Conservation (phyloP, 23 tunicate genomes). For the Halocynthia aurantium region DNA sequence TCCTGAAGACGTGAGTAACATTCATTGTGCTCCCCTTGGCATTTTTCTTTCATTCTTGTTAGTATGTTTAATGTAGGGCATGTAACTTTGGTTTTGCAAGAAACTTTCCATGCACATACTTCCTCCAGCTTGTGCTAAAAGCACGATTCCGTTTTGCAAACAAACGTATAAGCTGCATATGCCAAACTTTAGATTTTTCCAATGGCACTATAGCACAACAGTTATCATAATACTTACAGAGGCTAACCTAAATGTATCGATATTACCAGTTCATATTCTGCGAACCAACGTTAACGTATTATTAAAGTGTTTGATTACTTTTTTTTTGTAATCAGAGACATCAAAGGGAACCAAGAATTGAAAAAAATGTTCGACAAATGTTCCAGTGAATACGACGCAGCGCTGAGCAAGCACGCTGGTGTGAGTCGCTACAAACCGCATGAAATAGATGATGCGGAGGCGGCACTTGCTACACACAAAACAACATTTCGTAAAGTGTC, state of each 20-base stretch:
- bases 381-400: constrained; percentile 59
- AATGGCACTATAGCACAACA: too few relatives aligned
- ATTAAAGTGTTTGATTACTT: too few relatives aligned
- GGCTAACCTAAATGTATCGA: neutral
- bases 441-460: constrained; percentile 64
- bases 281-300: too few relatives aligned
- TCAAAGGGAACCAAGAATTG: constrained; percentile 48
- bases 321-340: constrained; percentile 34
- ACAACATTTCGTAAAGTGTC: constrained; percentile 46
- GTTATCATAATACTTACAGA: neutral
- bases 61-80: neutral
- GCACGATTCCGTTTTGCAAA: too few relatives aligned
- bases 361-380: constrained; percentile 72
- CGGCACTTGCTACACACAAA: constrained; percentile 22
- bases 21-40: neutral
- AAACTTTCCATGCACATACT: neutral
- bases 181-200: too few relatives aligned
- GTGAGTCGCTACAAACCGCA: constrained; percentile 51
- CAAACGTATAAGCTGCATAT: too few relatives aligned
- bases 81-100: neutral
- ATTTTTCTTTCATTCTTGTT: neutral
- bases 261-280: too few relatives aligned
- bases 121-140: neutral
- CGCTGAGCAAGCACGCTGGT: constrained; percentile 53
- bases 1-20: constrained; percentile 66